Evolutionary conservation across 2,797 vertebrate species (phyloP), one percentile per base, ranked within the genome.

Genomic region (Xenops minutus): DNA sequence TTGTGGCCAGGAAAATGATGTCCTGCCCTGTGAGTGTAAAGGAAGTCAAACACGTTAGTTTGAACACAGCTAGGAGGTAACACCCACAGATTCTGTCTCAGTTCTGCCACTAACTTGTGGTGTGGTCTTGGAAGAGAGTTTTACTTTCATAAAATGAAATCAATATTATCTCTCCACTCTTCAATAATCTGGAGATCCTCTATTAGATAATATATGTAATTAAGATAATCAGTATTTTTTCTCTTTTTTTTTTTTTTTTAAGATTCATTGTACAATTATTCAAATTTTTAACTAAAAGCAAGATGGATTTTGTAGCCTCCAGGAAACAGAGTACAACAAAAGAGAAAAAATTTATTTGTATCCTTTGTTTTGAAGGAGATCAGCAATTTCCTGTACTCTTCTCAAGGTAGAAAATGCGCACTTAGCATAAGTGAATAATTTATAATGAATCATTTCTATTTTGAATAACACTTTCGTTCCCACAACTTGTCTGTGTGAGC

Each of bases 51-150:
- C 61, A 96, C 88, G 81, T 93, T 71, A 46, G 24, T 77, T 22
- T 67, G 72, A 93, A 32, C 48, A 79, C 34, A 85, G 37, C 29
- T 32, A 74, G 62, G 44, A 89, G 76, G 79, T 88, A 94, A 69
- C 23, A 83, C 74, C 74, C 67, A 92, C 48, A 88, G 39, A 74
- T 68, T 83, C 20, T 76, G 10, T 36, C 41, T 86, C 63, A 86
- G 76, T 86, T 78, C 66, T 90, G 13, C 22, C 37, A 76, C 62
- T 79, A 71, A 63, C 87, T 91, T 95, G 55, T 73, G 91, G 92
- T 92, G 93, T 95, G 94, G 89, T 94, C 85, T 84, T 74, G 55
- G 67, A 89, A 92, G 24, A 55, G 8, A 56, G 19, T 37, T 86
- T 86, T 76, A 67, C 41, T n/a, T 67, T 66, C 23, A 58, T 71